Percentiles rank a stretch among this genome's conserved stretches.
Evolutionary conservation across 2,113 vertebrate genomes (phyloP).

Genomic region (Gobius niger): DNA sequence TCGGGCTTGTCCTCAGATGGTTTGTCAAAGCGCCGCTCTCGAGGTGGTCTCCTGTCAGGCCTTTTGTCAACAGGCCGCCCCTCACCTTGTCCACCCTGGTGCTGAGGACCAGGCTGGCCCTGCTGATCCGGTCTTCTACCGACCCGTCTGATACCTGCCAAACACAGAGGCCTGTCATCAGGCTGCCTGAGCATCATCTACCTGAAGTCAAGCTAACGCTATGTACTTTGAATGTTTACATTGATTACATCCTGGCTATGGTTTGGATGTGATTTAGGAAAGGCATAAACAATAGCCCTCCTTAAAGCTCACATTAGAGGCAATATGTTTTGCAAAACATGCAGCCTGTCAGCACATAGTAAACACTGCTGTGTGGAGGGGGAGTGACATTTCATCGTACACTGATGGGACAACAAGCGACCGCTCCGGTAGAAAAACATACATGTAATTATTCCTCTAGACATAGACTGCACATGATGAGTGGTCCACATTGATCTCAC

Average conservation of each 20-base stretch:
- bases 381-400: neutral
- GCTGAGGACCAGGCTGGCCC: conserved; percentile 70
- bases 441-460: too few species aligned
- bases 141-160: conserved; percentile 91
- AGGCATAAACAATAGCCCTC: neutral
- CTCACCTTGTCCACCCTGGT: conserved; percentile 82
- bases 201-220: neutral
- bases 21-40: conserved; percentile 93
- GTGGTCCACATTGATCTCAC: conserved; percentile 65
- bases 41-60: conserved; percentile 89
- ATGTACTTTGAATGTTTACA: too few species aligned
- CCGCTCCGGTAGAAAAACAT: too few species aligned
- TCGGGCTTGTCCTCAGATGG: conserved; percentile 89
- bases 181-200: neutral
- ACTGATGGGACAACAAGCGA: neutral
- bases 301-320: neutral
- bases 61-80: conserved; percentile 90
- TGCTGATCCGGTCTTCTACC: conserved; percentile 92
- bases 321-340: conserved; percentile 12
- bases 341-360: conserved; percentile 6
- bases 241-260: too few species aligned
- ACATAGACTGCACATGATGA: conserved; percentile 19
- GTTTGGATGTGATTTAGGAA: neutral
- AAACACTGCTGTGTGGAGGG: neutral
- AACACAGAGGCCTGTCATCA: neutral